Evolutionary conservation across 2,888 invertebrate species (phyloP), one percentile per base, ranked within the genome.

Genomic region (Sinodicranocentrus sp.): DNA sequence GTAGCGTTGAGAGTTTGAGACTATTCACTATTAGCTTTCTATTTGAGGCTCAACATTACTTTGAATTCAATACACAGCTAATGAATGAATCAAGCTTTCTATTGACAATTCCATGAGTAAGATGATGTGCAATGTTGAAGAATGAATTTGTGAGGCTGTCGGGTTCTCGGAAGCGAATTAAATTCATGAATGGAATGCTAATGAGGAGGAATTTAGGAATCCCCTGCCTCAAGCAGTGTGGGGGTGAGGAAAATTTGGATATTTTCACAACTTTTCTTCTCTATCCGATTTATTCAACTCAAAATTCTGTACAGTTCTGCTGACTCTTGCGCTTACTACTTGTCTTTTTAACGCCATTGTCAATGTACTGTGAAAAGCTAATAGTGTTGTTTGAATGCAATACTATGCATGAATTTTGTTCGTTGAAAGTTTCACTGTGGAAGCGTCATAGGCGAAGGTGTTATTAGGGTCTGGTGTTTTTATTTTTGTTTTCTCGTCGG

Each of bases 151-250:
- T 76, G 61, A 48, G 76, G 67, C 80, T 82, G 71, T 67, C 80
- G 39, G 57, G 59, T 19, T 75, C 63, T 59, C 59, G 71, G 33
- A 72, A 67, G 76, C 33, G 84, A 84, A 84, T 84, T 84, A 84
- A 84, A 84, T 84, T 80, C 84, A 80, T 80, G 84, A 84, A 84
- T 84, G 72, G 84, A 84, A 84, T 84, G 80, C 84, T 84, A 84
- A 84, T 84, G 76, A 84, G 71, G 79, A 59, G 43, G 57, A 3
- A 5, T 5, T 39, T 61, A 17, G 59, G 72, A 72, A 83, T 65
- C 65, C 15, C 33, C 26, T 25, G 65, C 76, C 76, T 75, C 28
- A 21, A 75, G 75, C 63, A 17, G 3, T 33, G 23, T 43, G 54
- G 28, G 59, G 26, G n/a, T n/a, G 33, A 63, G 33, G 65, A 76